phyloP scores from a whole-genome alignment of 2,888 invertebrate genomes.

The Rhorus exstirpatorius region DNA sequence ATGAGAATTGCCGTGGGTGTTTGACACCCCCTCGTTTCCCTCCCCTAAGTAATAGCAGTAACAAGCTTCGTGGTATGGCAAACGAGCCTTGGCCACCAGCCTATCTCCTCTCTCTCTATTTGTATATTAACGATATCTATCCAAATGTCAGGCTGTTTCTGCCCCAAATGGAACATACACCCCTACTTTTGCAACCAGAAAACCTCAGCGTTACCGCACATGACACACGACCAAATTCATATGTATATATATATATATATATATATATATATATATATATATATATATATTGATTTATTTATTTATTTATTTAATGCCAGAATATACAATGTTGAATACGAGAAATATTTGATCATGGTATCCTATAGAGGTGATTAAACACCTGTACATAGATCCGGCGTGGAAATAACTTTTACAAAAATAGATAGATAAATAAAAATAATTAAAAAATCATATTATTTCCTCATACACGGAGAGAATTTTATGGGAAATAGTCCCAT shows the following conservation, averaged over 20 bases:
- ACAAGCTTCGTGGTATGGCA: constrained; percentile 15
- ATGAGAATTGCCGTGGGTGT: constrained; percentile 31
- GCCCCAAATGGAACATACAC: constrained; percentile 11
- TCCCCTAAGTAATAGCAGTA: constrained; percentile 39
- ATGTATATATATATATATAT: background rate
- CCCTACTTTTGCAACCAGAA: constrained; percentile 33
- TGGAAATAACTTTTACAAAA: too few relatives aligned
- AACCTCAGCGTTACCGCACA: constrained; percentile 35
- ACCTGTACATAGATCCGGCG: too few relatives aligned
- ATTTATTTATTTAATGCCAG: too few relatives aligned
- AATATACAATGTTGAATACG: too few relatives aligned
- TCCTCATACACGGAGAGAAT: too few relatives aligned
- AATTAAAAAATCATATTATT: too few relatives aligned
- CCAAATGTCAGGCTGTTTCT: constrained; percentile 27
- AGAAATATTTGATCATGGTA: too few relatives aligned
- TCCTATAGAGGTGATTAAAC: too few relatives aligned
- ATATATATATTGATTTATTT: too few relatives aligned
- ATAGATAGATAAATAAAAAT: too few relatives aligned
- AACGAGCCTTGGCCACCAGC: constrained; percentile 25
- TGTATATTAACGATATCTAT: constrained; percentile 55
- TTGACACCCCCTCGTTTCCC: constrained; percentile 3
- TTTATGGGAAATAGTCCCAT: too few relatives aligned
- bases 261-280: too few relatives aligned
- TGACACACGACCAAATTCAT: background rate
- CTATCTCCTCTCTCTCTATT: constrained; percentile 34